phyloP scores from a whole-genome alignment of 2,797 vertebrate genomes.

The Rallus crepitans region DNA sequence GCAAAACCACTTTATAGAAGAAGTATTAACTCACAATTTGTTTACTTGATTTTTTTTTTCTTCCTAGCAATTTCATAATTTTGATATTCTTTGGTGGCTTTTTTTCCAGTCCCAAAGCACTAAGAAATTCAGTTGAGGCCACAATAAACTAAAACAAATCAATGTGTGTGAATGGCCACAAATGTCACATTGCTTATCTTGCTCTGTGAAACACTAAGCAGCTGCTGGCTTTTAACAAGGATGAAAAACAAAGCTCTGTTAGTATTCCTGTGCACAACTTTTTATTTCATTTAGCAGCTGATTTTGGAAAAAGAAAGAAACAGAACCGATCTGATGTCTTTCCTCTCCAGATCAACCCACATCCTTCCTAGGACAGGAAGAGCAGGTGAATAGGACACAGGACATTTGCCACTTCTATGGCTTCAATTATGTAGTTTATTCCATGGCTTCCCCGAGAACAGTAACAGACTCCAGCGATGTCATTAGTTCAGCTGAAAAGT shows the following conservation, averaged over 20 bases:
- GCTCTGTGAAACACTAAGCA: slow-evolving; percentile 53
- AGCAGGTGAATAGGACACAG: slow-evolving; percentile 77
- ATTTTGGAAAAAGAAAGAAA: slow-evolving; percentile 71
- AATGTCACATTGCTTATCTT: slow-evolving; percentile 69
- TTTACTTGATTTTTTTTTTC: slow-evolving; percentile 20
- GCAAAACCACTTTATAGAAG: slow-evolving; percentile 55
- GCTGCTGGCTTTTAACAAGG: slow-evolving; percentile 50
- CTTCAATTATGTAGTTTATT: slow-evolving; percentile 59
- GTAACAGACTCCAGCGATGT: slow-evolving; percentile 34
- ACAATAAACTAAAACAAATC: slow-evolving; percentile 48
- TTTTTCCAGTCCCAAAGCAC: not conserved
- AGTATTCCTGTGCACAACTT: slow-evolving; percentile 56
- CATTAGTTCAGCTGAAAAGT: not conserved
- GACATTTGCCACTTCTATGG: slow-evolving; percentile 49
- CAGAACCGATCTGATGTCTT: slow-evolving; percentile 67
- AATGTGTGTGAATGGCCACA: slow-evolving; percentile 43
- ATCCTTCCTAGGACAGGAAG: slow-evolving; percentile 79
- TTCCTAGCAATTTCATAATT: slow-evolving; percentile 19
- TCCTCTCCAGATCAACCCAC: slow-evolving; percentile 69
- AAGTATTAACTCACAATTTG: slow-evolving; percentile 36
- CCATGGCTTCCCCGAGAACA: slow-evolving; percentile 26
- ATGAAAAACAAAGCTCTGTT: slow-evolving; percentile 47
- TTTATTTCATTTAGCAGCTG: slow-evolving; percentile 60
- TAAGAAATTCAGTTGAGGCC: slow-evolving; percentile 42
- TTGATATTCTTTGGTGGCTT: slow-evolving; percentile 13